A percentile compares a stretch with the other conserved stretches of the same genome.
These are phyloP conservation scores for Phorcus lineatus DNA, from an alignment of 2,888 invertebrate genomes.

Conservation along the genomic window DNA sequence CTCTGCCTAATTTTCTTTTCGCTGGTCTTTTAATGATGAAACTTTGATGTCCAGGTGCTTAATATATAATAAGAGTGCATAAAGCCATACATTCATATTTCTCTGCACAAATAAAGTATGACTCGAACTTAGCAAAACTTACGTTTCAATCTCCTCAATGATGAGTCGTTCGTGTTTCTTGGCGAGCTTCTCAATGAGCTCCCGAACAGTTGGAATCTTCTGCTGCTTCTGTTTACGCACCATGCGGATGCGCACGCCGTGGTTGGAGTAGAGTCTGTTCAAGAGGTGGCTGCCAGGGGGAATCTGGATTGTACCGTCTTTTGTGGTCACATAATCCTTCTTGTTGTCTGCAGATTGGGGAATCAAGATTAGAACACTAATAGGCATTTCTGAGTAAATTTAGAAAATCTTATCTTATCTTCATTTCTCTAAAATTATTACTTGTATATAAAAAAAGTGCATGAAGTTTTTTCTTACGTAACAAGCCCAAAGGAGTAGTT, in stretches of 20 bases:
- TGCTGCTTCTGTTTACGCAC: conserved; percentile 43
- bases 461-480: not conserved
- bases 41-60: no score
- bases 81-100: not conserved
- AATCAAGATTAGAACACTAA: no score
- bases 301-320: conserved; percentile 41
- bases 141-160: conserved; percentile 30
- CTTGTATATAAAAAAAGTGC: not conserved
- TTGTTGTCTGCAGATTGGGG: not conserved
- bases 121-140: no score
- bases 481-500: no score
- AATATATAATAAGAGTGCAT: no score
- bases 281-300: conserved; percentile 48
- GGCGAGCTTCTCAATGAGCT: conserved; percentile 57
- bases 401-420: no score
- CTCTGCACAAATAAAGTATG: no score
- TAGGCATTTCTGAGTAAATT: no score
- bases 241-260: conserved; percentile 53
- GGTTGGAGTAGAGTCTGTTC: conserved; percentile 53
- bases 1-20: no score
- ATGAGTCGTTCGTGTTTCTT: conserved; percentile 55
- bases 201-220: conserved; percentile 56
- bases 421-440: not conserved
- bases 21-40: no score
- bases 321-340: not conserved